Conservation (phyloP, 2,888 invertebrate species). For the Pollenia amentaria region DNA sequence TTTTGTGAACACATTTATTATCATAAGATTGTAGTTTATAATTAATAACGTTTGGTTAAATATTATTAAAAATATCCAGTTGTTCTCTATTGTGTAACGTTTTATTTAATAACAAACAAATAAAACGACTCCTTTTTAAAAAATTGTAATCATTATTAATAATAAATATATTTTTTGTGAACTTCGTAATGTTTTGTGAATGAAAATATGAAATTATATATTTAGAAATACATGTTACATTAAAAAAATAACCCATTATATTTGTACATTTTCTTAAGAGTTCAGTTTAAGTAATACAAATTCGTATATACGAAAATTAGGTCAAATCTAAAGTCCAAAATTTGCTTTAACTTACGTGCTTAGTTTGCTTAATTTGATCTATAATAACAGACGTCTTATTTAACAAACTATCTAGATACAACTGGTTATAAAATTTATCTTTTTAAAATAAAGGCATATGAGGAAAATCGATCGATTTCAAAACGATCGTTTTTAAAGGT, state of each 20-base stretch:
- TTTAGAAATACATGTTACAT: constrained; percentile 54
- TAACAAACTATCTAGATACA: too few relatives aligned
- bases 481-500: too few relatives aligned
- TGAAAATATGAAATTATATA: constrained; percentile 55
- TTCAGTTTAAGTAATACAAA: too few relatives aligned
- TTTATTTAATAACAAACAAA: constrained; percentile 43
- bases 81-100: constrained; percentile 59
- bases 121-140: background rate
- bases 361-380: too few relatives aligned
- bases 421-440: too few relatives aligned
- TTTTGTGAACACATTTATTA: constrained; percentile 56
- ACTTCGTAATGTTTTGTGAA: constrained; percentile 59
- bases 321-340: too few relatives aligned
- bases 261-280: background rate
- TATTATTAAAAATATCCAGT: constrained; percentile 31
- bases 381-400: too few relatives aligned
- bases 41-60: constrained; percentile 14
- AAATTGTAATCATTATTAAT: constrained; percentile 46
- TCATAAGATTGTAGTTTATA: constrained; percentile 50
- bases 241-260: constrained; percentile 38
- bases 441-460: too few relatives aligned
- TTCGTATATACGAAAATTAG: too few relatives aligned
- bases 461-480: too few relatives aligned
- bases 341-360: too few relatives aligned
- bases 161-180: constrained; percentile 42